phyloP scores from a whole-genome alignment of 1,140 invertebrate genomes.

The Bradynema listronoti region DNA sequence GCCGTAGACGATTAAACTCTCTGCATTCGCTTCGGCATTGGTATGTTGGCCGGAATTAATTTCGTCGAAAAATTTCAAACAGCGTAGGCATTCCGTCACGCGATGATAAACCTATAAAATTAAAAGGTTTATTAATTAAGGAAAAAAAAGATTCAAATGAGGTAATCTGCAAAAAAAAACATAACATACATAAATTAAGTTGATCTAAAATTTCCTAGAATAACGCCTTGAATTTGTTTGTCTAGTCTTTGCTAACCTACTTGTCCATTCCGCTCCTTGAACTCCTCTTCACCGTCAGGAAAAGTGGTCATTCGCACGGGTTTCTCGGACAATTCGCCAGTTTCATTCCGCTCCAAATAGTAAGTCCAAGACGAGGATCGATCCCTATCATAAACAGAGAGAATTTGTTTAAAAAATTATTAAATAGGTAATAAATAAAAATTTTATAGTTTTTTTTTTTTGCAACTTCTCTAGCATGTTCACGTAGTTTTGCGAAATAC shows the following conservation, averaged over 20 bases:
- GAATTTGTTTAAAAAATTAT: too few relatives aligned
- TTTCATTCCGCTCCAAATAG: constrained; percentile 34
- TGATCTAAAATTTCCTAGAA: too few relatives aligned
- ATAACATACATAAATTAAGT: not conserved
- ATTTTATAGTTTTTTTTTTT: too few relatives aligned
- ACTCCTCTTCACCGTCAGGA: constrained; percentile 55
- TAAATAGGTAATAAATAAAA: too few relatives aligned
- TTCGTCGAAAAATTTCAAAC: constrained; percentile 62
- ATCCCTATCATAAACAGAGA: constrained; percentile 45
- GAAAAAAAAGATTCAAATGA: not conserved
- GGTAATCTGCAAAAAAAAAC: not conserved
- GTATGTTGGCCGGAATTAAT: constrained; percentile 62
- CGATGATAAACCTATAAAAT: constrained; percentile 59
- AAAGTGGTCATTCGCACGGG: constrained; percentile 34
- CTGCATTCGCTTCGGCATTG: constrained; percentile 26
- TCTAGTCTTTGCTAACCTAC: too few relatives aligned
- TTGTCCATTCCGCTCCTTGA: constrained; percentile 59
- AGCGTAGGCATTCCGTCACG: constrained; percentile 62
- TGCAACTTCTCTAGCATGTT: too few relatives aligned
- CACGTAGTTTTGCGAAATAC: too few relatives aligned
- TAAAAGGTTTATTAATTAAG: constrained; percentile 5
- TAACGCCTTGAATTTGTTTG: too few relatives aligned
- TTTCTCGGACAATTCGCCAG: constrained; percentile 35
- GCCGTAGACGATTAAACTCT: constrained; percentile 62
- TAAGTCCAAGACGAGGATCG: constrained; percentile 49